Evolutionary conservation across 2,113 vertebrate species (phyloP).

Genomic region (Callipepla californica): DNA sequence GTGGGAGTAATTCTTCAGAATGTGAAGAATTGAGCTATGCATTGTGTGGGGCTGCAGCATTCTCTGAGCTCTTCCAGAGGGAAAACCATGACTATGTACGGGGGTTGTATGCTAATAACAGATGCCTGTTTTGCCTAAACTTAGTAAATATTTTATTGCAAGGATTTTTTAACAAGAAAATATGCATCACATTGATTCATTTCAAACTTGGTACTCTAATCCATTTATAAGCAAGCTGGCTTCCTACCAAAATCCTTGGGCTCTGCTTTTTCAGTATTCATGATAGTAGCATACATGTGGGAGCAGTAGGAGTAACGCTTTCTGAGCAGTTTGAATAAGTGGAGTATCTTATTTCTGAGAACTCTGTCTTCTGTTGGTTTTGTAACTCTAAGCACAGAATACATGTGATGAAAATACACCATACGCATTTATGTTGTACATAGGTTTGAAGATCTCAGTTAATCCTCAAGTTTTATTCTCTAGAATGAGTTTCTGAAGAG

Average conservation of each 20-base stretch:
- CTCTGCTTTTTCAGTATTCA: not conserved
- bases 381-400: not conserved
- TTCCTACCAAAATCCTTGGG: not conserved
- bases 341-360: not conserved
- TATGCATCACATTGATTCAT: not conserved
- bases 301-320: not conserved
- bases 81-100: not conserved
- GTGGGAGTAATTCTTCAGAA: not conserved
- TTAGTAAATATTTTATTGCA: conserved; percentile 35
- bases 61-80: not conserved
- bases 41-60: not conserved
- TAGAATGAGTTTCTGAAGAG: not conserved
- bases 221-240: not conserved
- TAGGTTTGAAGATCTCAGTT: conserved; percentile 10
- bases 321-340: not conserved
- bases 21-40: not conserved
- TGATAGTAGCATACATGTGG: not conserved
- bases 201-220: not conserved
- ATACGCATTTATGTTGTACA: not conserved
- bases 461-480: not conserved
- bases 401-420: not conserved
- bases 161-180: not conserved
- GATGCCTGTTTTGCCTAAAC: conserved; percentile 47
- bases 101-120: not conserved
- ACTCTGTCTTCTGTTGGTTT: not conserved